These are phyloP conservation scores for Botia almorhae DNA, from an alignment of 2,797 vertebrate genomes.

Conservation along the genomic window DNA sequence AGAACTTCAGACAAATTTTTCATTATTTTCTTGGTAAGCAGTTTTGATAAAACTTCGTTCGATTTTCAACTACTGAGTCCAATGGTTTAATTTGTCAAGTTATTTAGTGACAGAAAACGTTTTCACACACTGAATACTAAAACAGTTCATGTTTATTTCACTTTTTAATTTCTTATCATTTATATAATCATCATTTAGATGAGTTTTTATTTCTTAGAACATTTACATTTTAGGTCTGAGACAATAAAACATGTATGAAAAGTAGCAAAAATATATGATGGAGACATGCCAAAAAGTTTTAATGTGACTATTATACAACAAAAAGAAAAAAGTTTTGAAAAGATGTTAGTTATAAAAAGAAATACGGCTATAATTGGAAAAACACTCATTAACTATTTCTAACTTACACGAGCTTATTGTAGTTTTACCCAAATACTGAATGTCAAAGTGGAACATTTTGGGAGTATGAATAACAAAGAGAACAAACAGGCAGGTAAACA, in stretches of 20 bases:
- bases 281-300: too few relatives aligned
- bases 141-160: background rate
- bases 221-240: background rate
- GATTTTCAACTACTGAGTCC: too few relatives aligned
- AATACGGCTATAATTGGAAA: background rate
- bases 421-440: background rate
- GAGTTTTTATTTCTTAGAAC: background rate
- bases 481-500: slow-evolving; percentile 51
- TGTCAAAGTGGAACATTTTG: slow-evolving; percentile 36
- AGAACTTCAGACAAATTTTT: too few relatives aligned
- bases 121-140: background rate
- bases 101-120: background rate
- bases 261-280: too few relatives aligned
- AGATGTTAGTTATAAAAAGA: background rate
- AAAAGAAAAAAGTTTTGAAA: background rate
- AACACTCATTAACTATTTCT: background rate
- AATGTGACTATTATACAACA: background rate
- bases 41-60: background rate
- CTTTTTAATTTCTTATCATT: background rate
- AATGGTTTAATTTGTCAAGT: too few relatives aligned
- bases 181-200: background rate
- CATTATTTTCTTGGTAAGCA: too few relatives aligned
- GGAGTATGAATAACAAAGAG: slow-evolving; percentile 37
- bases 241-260: too few relatives aligned
- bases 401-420: background rate